Conservation (phyloP, 2,888 invertebrate genomes). For the Cyclophora punctaria region DNA sequence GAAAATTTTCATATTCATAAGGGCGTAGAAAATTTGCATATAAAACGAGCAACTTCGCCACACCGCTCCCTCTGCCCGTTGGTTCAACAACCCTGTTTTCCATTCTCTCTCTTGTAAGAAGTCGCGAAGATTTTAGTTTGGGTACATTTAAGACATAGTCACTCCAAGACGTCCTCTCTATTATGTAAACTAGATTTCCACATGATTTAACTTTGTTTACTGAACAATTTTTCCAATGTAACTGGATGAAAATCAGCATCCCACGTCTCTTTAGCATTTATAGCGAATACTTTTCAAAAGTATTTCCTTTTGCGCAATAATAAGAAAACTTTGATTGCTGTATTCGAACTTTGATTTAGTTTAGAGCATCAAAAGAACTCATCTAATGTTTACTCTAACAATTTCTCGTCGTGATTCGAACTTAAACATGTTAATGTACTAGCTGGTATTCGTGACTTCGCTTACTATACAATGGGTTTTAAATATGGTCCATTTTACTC, state of each 20-base stretch:
- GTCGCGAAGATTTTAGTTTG: constrained; percentile 37
- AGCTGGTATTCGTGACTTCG: no score
- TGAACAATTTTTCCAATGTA: constrained; percentile 2
- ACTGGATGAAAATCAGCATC: neutral
- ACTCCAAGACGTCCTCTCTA: constrained; percentile 12
- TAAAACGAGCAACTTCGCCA: constrained; percentile 68
- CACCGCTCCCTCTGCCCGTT: constrained; percentile 33
- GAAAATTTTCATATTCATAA: constrained; percentile 76
- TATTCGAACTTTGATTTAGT: constrained; percentile 43
- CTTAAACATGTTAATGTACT: constrained; percentile 12
- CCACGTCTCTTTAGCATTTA: constrained; percentile 3
- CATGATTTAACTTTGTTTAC: constrained; percentile 15
- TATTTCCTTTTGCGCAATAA: neutral
- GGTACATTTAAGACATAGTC: constrained; percentile 30
- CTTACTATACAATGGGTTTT: no score
- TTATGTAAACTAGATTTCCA: constrained; percentile 26
- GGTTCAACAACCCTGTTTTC: constrained; percentile 56
- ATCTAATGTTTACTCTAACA: constrained; percentile 19
- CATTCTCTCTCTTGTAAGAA: constrained; percentile 55
- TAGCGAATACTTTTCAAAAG: constrained; percentile 4
- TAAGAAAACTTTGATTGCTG: constrained; percentile 50
- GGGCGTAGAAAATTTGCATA: constrained; percentile 70
- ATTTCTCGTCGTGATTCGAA: constrained; percentile 11
- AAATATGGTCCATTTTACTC: no score
- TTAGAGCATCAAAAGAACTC: constrained; percentile 30